Percentiles rank a stretch among this genome's conserved stretches.
Evolutionary conservation across 2,797 vertebrate species (phyloP).

Genomic region (Philypnodon macrostomus): DNA sequence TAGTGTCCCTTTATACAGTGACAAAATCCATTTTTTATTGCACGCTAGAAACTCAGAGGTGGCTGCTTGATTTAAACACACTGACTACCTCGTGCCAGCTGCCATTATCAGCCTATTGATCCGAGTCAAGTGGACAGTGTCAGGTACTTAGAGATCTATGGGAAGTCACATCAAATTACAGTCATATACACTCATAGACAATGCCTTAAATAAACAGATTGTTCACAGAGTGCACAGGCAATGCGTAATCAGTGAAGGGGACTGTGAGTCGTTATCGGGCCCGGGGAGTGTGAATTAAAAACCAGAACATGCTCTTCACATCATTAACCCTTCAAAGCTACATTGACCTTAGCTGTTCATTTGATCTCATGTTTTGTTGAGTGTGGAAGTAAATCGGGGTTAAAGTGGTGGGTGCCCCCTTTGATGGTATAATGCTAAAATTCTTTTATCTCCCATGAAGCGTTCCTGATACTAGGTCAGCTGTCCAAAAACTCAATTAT

Average conservation of each 20-base stretch:
- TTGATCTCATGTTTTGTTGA: slow-evolving; percentile 51
- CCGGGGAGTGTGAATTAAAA: slow-evolving; percentile 47
- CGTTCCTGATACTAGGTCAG: slow-evolving; percentile 30
- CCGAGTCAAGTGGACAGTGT: slow-evolving; percentile 16
- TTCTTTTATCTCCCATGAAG: slow-evolving; percentile 61
- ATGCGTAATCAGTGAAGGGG: slow-evolving; percentile 25
- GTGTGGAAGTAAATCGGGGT: slow-evolving; percentile 25
- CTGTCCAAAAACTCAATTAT: slow-evolving; percentile 64
- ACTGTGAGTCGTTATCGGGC: slow-evolving; percentile 24
- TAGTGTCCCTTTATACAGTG: neutral
- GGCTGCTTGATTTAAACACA: slow-evolving; percentile 15
- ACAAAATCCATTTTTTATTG: neutral
- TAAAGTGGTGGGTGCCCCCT: slow-evolving; percentile 21
- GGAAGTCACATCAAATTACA: slow-evolving; percentile 32
- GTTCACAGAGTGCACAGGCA: slow-evolving; percentile 29
- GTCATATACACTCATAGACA: slow-evolving; percentile 32
- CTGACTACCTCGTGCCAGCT: neutral
- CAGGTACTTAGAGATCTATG: slow-evolving; percentile 32
- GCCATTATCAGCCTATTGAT: slow-evolving; percentile 42
- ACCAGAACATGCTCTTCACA: slow-evolving; percentile 20
- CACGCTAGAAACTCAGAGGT: neutral
- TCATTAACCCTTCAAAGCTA: slow-evolving; percentile 59
- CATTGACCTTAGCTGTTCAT: slow-evolving; percentile 57
- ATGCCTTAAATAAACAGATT: slow-evolving; percentile 46
- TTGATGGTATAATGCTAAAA: slow-evolving; percentile 58